Base-by-base conservation (phyloP, 2,888 invertebrate species). In the Cryptophagus acutangulus region DNA sequence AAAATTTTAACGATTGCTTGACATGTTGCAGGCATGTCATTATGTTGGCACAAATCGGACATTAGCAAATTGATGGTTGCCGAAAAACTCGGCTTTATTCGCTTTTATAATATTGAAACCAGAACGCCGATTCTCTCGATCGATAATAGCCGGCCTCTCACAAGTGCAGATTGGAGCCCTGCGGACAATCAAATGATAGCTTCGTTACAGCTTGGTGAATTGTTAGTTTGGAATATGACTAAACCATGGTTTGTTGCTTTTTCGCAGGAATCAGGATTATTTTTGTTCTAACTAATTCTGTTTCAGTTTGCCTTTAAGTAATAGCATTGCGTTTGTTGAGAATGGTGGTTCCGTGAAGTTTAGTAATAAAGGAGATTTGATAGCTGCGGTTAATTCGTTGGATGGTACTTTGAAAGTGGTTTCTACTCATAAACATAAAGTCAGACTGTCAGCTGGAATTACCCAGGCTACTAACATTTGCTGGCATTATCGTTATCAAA, bases 11-110 rank as follows among this genome's bases (percentile, higher is more conserved):
- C 35, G 5, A 8, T 35, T 5, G 8, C 12, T 35, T 10, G n/a
- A n/a, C n/a, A n/a, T n/a, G n/a, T n/a, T n/a, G n/a, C n/a, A n/a
- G n/a, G n/a, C 13, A 74, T 81, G 67, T 74, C 74, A 2, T 78
- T 81, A 0, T 74, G 78, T 54, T 84, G 83, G 78, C 85, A 87
- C 63, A 71, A 71, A 26, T 79, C 81, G 43, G 84, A 86, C 55
- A 72, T 75, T 1, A 76, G 76, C 28, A 86, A 86, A 68, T 70
- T 87, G 14, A 65, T 87, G 48, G 82, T 87, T 1, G 86, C 82
- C 1, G 84, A 86, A 62, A 84, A 84, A 62, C 77, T 77, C 52
- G 86, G 87, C n/a, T 67, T 81, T 1, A 77, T 87, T 38, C 76
- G 81, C 45, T 75, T 87, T 62, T 87, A 84, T 58, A 86, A 84